Evolutionary conservation across 2,113 vertebrate genomes (phyloP).

Genomic region (Vulpes vulpes): DNA sequence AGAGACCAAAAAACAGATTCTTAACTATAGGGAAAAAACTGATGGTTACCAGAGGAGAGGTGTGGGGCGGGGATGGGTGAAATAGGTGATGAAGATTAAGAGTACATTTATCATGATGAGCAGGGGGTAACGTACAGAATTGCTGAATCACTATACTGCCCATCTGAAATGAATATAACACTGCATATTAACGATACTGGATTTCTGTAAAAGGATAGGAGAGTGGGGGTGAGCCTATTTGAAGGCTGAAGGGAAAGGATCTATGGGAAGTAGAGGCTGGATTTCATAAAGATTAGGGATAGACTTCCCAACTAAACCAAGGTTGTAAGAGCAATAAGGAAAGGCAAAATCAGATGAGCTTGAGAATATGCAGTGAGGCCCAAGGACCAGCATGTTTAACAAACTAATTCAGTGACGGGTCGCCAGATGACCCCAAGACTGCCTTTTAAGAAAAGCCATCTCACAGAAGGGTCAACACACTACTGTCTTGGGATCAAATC

Average conservation of each 20-base stretch:
- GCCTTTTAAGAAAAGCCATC: neutral
- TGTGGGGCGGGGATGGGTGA: neutral
- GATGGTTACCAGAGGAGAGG: neutral
- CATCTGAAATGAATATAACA: neutral
- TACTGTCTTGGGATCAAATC: neutral
- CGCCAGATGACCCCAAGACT: neutral
- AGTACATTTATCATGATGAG: neutral
- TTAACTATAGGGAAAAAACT: neutral
- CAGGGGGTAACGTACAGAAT: neutral
- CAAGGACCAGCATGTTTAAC: neutral
- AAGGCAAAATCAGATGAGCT: neutral
- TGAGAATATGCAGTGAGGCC: neutral
- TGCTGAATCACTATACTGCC: neutral
- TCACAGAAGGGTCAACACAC: neutral
- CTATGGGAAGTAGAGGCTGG: neutral
- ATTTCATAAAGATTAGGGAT: neutral
- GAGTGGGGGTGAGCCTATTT: neutral
- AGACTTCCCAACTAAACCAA: neutral
- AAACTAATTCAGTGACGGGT: neutral
- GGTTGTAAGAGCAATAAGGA: neutral
- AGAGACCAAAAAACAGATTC: neutral
- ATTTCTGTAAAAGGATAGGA: neutral
- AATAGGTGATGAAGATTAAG: neutral
- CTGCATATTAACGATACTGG: neutral
- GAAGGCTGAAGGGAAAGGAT: neutral